Percentiles rank a stretch among this genome's conserved stretches.
Conservation (phyloP, 1,140 invertebrate genomes). For the Meteorus sp. region DNA sequence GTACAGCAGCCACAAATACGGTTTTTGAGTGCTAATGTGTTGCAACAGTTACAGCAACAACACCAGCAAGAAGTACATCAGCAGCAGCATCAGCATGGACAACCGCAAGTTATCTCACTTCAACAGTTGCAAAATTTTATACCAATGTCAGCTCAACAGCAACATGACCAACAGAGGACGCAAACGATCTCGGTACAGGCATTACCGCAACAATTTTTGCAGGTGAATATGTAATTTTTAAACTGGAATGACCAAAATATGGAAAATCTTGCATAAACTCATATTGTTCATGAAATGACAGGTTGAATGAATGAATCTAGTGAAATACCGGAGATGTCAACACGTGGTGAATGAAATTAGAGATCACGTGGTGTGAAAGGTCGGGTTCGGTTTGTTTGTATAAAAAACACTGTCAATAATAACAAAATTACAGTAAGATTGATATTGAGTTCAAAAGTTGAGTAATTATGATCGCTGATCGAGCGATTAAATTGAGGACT, state of each 20-base stretch:
- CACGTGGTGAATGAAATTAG: too few relatives aligned
- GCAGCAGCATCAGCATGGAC: constrained; percentile 47
- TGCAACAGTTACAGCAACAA: constrained; percentile 54
- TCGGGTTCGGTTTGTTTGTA: too few relatives aligned
- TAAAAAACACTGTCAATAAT: too few relatives aligned
- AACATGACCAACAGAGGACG: constrained; percentile 54
- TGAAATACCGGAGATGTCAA: too few relatives aligned
- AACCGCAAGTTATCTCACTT: constrained; percentile 60
- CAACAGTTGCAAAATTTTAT: constrained; percentile 62
- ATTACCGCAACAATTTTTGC: constrained; percentile 61
- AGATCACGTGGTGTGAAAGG: too few relatives aligned
- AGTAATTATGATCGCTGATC: too few relatives aligned
- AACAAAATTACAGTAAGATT: too few relatives aligned
- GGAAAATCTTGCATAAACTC: constrained; percentile 6
- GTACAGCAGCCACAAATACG: constrained; percentile 53
- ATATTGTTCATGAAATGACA: too few relatives aligned
- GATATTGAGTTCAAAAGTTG: too few relatives aligned
- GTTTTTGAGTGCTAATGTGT: constrained; percentile 51
- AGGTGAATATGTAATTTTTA: constrained; percentile 42
- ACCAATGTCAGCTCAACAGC: constrained; percentile 51
- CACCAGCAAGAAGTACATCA: constrained; percentile 37
- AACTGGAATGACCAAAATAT: background rate
- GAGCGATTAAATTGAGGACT: too few relatives aligned
- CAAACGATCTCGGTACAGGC: constrained; percentile 61
- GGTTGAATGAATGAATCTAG: too few relatives aligned